Conservation (phyloP, 2,797 vertebrate genomes). For the Dendrocincla tyrannina region DNA sequence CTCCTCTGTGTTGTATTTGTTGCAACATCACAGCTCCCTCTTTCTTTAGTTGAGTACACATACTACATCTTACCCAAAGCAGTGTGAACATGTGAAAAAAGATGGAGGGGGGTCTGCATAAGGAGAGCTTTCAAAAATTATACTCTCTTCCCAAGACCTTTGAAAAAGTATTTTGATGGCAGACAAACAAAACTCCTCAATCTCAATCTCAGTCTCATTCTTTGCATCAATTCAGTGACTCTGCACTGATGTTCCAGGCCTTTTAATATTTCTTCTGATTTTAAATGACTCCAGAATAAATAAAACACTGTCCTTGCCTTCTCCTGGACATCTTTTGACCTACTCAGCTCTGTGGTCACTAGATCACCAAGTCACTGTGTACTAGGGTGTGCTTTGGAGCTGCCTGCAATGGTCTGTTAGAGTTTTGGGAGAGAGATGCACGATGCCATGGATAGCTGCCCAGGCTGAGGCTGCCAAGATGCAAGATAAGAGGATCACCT, state of each 20-base stretch:
- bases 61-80: not conserved
- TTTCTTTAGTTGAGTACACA: conserved; percentile 1
- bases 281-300: not conserved
- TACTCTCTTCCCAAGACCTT: not conserved
- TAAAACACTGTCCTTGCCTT: not conserved
- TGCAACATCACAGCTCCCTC: conserved; percentile 1
- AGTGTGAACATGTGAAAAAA: not conserved
- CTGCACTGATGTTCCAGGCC: not conserved
- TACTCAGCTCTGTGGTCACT: not conserved
- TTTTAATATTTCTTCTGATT: not conserved
- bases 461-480: not conserved
- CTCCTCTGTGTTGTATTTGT: conserved; percentile 6
- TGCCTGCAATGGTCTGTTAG: not conserved
- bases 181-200: not conserved
- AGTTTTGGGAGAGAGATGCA: not conserved
- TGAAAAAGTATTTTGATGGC: not conserved
- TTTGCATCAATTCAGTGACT: not conserved
- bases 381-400: not conserved
- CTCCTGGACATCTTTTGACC: not conserved
- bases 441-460: not conserved
- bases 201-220: not conserved
- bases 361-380: not conserved
- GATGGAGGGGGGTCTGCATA: not conserved
- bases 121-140: not conserved
- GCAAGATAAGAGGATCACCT: conserved; percentile 6